These are phyloP conservation scores for Bombus polaris DNA, from an alignment of 1,140 invertebrate species.

Conservation along the genomic window DNA sequence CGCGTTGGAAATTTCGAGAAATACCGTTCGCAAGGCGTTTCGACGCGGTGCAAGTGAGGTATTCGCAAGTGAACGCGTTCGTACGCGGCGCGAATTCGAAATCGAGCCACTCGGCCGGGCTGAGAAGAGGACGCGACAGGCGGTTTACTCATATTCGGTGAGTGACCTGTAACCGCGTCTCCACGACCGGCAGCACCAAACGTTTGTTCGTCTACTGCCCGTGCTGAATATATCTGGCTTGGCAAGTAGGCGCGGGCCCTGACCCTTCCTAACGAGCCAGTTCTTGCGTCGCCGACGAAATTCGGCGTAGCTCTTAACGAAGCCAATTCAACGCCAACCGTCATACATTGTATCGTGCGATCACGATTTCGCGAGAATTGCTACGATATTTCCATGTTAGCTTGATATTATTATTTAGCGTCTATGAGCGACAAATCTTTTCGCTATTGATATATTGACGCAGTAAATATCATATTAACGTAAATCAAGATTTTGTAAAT, in stretches of 20 bases:
- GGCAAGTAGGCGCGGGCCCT: slow-evolving; percentile 67
- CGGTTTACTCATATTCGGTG: slow-evolving; percentile 80
- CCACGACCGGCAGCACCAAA: slow-evolving; percentile 77
- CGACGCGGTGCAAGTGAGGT: background rate
- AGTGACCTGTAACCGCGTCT: slow-evolving; percentile 79
- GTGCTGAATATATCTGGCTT: slow-evolving; percentile 79
- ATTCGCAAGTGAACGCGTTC: slow-evolving; percentile 15
- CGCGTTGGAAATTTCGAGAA: background rate
- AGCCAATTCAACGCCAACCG: slow-evolving; percentile 27
- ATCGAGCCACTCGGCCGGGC: slow-evolving; percentile 1
- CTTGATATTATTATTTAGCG: no score
- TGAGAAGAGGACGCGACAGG: slow-evolving; percentile 54
- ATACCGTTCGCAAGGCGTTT: background rate
- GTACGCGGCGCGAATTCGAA: slow-evolving; percentile 46
- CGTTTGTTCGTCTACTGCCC: slow-evolving; percentile 78
- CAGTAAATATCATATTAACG: no score
- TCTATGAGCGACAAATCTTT: no score
- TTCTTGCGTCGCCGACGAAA: slow-evolving; percentile 31
- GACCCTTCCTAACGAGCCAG: slow-evolving; percentile 77
- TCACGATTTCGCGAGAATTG: background rate
- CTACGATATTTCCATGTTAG: no score
- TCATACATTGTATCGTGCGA: background rate
- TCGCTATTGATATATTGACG: no score
- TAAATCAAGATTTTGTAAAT: no score
- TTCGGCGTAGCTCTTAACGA: slow-evolving; percentile 49